These are phyloP conservation scores for Grallaria varia DNA, from an alignment of 2,113 vertebrate species.

Conservation along the genomic window DNA sequence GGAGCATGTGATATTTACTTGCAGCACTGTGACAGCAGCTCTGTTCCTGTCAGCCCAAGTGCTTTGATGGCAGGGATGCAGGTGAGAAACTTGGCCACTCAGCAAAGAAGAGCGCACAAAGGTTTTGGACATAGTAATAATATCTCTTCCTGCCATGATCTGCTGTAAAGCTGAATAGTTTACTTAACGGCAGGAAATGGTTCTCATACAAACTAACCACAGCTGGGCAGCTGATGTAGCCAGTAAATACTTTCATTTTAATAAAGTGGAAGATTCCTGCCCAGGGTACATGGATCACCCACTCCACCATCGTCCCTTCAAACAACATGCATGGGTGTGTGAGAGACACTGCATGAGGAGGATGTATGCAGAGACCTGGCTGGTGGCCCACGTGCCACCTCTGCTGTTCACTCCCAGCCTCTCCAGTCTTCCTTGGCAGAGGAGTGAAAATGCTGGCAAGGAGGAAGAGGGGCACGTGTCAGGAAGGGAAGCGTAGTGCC, in stretches of 20 bases:
- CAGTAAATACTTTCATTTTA: constrained; percentile 54
- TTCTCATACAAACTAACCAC: constrained; percentile 65
- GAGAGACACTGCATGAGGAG: background rate
- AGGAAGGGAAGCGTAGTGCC: rapidly evolving
- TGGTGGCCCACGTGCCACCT: background rate
- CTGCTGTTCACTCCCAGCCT: background rate
- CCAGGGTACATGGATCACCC: background rate
- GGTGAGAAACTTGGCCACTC: background rate
- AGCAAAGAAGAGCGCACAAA: background rate
- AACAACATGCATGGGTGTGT: background rate
- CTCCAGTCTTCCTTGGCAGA: background rate
- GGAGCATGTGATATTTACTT: background rate
- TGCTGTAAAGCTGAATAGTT: constrained; percentile 17
- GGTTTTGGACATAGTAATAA: background rate
- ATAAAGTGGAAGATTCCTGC: constrained; percentile 42
- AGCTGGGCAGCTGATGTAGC: constrained; percentile 54
- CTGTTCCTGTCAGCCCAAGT: background rate
- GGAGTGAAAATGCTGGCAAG: rapidly evolving
- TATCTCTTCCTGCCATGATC: background rate
- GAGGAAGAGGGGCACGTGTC: background rate
- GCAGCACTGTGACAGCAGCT: background rate
- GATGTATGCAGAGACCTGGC: background rate
- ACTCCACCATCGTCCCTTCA: background rate
- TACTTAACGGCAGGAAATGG: constrained; percentile 65
- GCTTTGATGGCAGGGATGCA: rapidly evolving